Percentiles rank a stretch among this genome's conserved stretches.
These are phyloP conservation scores for Brachionichthys hirsutus DNA, from an alignment of 2,113 vertebrate species.

Conservation along the genomic window DNA sequence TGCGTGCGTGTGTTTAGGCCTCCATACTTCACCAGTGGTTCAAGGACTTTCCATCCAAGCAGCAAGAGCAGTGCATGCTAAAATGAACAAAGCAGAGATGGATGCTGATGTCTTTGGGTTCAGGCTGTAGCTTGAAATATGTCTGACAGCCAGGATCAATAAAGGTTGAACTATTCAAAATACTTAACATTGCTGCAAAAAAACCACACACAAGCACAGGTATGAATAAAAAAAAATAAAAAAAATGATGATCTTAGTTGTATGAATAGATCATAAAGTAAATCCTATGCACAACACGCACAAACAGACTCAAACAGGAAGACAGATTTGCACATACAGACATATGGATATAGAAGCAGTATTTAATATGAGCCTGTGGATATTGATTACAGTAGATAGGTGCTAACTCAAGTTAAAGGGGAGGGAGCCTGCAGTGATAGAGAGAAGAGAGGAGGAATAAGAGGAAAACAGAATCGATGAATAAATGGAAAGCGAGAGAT, in stretches of 20 bases:
- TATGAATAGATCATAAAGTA: constrained; percentile 42
- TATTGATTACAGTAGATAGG: constrained; percentile 67
- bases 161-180: constrained; percentile 41
- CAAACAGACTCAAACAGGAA: constrained; percentile 1
- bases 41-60: constrained; percentile 85
- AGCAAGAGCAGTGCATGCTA: constrained; percentile 35
- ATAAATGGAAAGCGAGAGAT: constrained; percentile 30
- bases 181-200: constrained; percentile 4
- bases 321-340: constrained; percentile 3
- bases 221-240: constrained; percentile 24
- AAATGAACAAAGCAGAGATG: constrained; percentile 29
- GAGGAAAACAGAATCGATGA: constrained; percentile 27
- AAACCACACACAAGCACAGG: constrained; percentile 7
- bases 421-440: constrained; percentile 25
- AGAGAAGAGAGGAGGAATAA: constrained; percentile 10
- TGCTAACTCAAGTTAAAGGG: constrained; percentile 60
- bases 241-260: constrained; percentile 25
- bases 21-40: constrained; percentile 68
- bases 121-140: constrained; percentile 32
- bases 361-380: constrained; percentile 61
- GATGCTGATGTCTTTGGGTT: constrained; percentile 23
- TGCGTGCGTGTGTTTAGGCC: constrained; percentile 16
- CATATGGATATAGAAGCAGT: constrained; percentile 32
- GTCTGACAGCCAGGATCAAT: constrained; percentile 41
- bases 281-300: constrained; percentile 27